Base-by-base conservation (phyloP, 2,797 vertebrate species). In the Amblyopsis hoosieri region DNA sequence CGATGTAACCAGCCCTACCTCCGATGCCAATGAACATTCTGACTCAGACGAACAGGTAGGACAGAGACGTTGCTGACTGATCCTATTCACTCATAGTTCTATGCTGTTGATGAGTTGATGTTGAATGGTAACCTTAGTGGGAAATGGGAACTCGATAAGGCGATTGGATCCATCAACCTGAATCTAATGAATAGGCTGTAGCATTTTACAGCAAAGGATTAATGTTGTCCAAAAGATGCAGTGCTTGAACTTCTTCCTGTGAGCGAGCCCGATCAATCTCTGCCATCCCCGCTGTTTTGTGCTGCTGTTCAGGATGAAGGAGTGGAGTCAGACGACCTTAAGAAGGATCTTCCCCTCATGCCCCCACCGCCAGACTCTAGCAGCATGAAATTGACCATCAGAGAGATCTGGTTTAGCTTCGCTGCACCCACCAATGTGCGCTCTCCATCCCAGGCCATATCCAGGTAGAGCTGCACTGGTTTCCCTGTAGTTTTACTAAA, bases 361-460 rank as follows among this genome's bases (percentile, higher is more conserved):
- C 97, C 97, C 5, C 98, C 98, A 0, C 98, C 98, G 0, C 97
- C 97, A 8, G 98, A 99, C 83, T 98, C 98, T 67, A 98, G 98
- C 92, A 99, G 97, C 86, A 99, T 99, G 97, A 99, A 99, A 82
- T 76, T 99, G 68, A 98, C 93, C 51, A 97, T 99, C 81, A 95
- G 94, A 75, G 97, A 99, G 91, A 98, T 99, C 78, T 99, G 98
- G 98, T 99, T 99, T 84, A 99, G 97, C 83, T 99, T 99, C 69
- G 97, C 98, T n/a, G 98, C 98, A 10, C 98, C 97, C 15, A 99
- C 98, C 17, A 99, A 98, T 12, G 93, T 98, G 60, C 94, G 95
- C 12, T 96, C 97, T 12, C 93, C 94, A 17, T 88, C 94, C 1
- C 93, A 96, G 71, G 64, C 93, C 52, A 96, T 96, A 79, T 97